Evolutionary conservation across 2,888 invertebrate genomes (phyloP), one percentile per base, ranked within the genome.

Genomic region (Lochmaea capreae): DNA sequence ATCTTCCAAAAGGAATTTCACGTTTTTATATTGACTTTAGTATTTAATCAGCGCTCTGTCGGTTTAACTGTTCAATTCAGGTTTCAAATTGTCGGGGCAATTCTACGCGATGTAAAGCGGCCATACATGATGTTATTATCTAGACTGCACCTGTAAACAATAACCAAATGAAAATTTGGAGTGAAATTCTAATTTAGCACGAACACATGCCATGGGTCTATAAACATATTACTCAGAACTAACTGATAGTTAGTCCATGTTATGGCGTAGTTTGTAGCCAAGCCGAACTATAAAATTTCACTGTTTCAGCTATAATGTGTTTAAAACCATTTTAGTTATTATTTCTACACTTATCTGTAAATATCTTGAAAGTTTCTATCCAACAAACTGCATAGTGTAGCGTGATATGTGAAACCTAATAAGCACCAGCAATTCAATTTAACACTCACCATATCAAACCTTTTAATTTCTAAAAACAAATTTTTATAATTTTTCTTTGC

Each of bases 1-100:
- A 57, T 57, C 57, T 63, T 9, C 62, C 62, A 62, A 43, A 26
- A 8, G 22, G 54, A 67, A 46, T 67, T 58, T 43, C 59, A 42
- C 59, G 16, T 16, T 67, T 67, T 67, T 67, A 59, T 59, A 58
- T 43, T 42, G 67, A 59, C 22, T 67, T 67, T 58, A 67, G 59
- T 67, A 67, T 67, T 67, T 67, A 67, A 67, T 67, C 67, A 67
- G 43, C 43, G 11, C 43, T 58, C 59, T 59, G 67, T 46, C 59
- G 43, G 59, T 16, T 67, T 58, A 39, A 67, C 43, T 59, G 67
- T 42, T 67, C 57, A 59, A 67, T 67, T 42, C 59, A 33, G 58
- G 26, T 67, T 33, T 39, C 22, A 22, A 59, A 59, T 46, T 22
- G 26, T 54, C 11, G 42, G 59, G 46, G 58, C 26, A 43, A 42